A percentile compares a stretch with the other conserved stretches of the same genome.
Evolutionary conservation across 2,888 invertebrate species (phyloP).

Genomic region (Imbricaverruca yamaguchii): DNA sequence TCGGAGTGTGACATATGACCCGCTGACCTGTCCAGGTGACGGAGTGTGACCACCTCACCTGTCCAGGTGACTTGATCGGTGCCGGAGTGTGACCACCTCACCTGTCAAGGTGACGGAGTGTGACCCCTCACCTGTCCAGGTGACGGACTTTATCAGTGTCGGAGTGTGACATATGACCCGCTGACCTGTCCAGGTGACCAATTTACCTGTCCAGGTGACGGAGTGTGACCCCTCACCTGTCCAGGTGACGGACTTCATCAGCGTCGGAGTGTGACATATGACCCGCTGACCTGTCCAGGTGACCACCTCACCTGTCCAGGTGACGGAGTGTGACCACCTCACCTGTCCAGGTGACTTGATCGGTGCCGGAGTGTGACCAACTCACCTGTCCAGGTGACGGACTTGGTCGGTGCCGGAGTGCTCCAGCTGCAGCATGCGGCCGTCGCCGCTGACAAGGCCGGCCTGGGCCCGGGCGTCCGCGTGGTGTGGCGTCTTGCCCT

Average conservation of each 20-base stretch:
- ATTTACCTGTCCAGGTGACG: background rate
- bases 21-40: background rate
- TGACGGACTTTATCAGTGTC: background rate
- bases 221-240: no score
- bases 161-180: background rate
- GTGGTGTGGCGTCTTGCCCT: conserved; percentile 60
- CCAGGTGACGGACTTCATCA: background rate
- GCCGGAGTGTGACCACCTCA: conserved; percentile 59
- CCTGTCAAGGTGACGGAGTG: background rate
- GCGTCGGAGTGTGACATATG: background rate
- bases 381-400: conserved; percentile 66
- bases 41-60: conserved; percentile 50
- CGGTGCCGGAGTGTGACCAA: conserved; percentile 23
- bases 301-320: no score
- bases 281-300: background rate
- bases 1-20: no score
- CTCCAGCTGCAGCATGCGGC: conserved; percentile 62
- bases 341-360: background rate
- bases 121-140: background rate
- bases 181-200: background rate
- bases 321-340: background rate
- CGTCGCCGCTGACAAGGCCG: conserved; percentile 80
- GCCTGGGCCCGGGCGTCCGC: conserved; percentile 90
- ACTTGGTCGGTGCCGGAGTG: conserved; percentile 90
- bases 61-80: conserved; percentile 76